Evolutionary conservation across 2,113 vertebrate species (phyloP), one percentile per base, ranked within the genome.

Genomic region (Odontophorus gujanensis): DNA sequence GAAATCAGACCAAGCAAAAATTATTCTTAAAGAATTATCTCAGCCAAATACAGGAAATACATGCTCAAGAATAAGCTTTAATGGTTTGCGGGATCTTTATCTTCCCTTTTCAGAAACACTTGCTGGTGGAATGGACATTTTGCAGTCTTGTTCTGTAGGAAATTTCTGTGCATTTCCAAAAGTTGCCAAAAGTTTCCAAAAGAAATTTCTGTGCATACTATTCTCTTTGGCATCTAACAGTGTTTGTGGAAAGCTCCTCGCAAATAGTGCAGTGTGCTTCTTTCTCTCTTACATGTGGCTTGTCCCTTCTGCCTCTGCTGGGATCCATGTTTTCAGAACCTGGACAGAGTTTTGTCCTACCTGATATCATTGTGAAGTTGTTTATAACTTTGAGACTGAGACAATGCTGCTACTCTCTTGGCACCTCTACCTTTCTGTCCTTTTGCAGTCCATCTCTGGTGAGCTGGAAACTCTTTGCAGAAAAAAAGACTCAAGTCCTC

Each of bases 261-360:
- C 51, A 81, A 84, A 71, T 26, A 53, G 25, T 77, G 16, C 58
- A 62, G 5, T 36, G 32, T 58, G 32, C 40, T 74, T 14, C 22
- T 71, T 82, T 62, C 45, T 68, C 21, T 73, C 36, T 53, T 69
- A 24, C 21, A 7, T 20, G 15, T 3, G 3, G 43, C 67, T 73
- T 89, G 32, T 87, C 43, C 53, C 47, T 85, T 87, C 68, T 92
- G 85, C 68, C 69, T 78, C 62, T 81, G 40, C 55, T 78, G 89
- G n/a, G 68, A 62, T 79, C 36, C 8, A 0, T 34, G 48, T 40
- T 87, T 75, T 63, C 73, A 55, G 75, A 66, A 45, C 55, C 45
- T 57, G 55, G 26, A 69, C 58, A 80, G 48, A 5, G 16, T 69
- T 87, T 76, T 69, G 53, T 69, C 84, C 48, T 43, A 9, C 24